Evolutionary conservation across 2,888 invertebrate genomes (phyloP).

Genomic region (Lasioglossum vierecki): DNA sequence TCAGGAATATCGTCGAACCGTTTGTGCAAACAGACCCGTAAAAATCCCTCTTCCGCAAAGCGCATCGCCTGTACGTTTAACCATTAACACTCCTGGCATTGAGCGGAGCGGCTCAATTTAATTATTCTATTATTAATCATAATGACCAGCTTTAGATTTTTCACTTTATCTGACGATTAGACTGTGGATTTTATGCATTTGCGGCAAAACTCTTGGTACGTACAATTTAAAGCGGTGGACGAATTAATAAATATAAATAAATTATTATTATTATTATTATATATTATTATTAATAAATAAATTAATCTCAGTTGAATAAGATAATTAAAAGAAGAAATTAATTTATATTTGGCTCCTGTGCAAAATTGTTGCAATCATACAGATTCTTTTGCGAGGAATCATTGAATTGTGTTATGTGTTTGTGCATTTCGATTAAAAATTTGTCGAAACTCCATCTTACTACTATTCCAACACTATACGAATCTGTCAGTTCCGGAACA

Average conservation of each 20-base stretch:
- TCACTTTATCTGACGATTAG: neutral
- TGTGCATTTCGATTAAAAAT: neutral
- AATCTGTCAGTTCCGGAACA: neutral
- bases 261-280: no score
- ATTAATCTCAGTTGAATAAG: no score
- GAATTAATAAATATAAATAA: no score
- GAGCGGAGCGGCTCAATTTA: neutral
- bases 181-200: no score
- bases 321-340: no score
- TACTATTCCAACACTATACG: neutral
- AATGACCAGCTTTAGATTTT: neutral
- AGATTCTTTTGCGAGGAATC: neutral
- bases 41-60: neutral
- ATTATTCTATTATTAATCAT: neutral
- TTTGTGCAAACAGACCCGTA: constrained; percentile 1
- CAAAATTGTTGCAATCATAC: neutral
- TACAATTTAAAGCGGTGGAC: no score
- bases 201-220: no score
- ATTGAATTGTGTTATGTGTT: neutral
- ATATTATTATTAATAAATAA: no score
- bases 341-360: no score
- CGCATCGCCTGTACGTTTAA: neutral
- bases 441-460: neutral
- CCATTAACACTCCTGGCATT: neutral
- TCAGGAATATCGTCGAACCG: constrained; percentile 6